These are phyloP conservation scores for Chaetodon trifascialis DNA, from an alignment of 2,113 vertebrate genomes.

Conservation along the genomic window DNA sequence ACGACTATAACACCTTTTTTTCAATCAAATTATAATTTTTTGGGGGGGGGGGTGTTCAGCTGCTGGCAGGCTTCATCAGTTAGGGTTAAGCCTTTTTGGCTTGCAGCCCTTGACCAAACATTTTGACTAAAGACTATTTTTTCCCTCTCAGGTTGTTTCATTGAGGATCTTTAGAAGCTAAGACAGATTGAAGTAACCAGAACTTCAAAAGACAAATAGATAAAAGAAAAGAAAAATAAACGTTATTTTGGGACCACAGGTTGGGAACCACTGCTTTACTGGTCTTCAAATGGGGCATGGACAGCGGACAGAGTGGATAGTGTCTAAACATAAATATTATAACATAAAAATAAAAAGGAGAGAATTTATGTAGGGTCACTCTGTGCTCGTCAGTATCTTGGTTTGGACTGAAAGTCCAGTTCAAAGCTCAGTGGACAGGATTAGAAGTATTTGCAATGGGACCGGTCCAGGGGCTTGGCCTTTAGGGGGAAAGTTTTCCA, in stretches of 20 bases:
- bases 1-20: background rate
- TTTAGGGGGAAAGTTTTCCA: conserved; percentile 69
- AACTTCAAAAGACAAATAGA: background rate
- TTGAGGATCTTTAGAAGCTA: background rate
- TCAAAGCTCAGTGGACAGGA: conserved; percentile 3
- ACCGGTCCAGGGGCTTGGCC: conserved; percentile 36
- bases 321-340: too few relatives aligned
- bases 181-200: background rate
- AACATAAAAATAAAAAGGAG: background rate
- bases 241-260: background rate
- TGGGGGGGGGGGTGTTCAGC: too few relatives aligned
- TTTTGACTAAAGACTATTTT: background rate
- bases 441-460: conserved; percentile 33
- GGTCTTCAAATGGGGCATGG: background rate
- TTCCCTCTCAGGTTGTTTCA: background rate
- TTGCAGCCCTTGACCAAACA: background rate
- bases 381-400: background rate
- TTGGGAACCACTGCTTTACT: background rate
- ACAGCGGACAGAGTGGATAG: background rate
- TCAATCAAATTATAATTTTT: background rate
- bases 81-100: background rate
- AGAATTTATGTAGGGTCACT: background rate
- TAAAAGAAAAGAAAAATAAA: background rate
- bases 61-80: background rate
- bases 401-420: background rate